Evolutionary conservation across 2,888 invertebrate species (phyloP).

Genomic region (Trichopoda pennipes): DNA sequence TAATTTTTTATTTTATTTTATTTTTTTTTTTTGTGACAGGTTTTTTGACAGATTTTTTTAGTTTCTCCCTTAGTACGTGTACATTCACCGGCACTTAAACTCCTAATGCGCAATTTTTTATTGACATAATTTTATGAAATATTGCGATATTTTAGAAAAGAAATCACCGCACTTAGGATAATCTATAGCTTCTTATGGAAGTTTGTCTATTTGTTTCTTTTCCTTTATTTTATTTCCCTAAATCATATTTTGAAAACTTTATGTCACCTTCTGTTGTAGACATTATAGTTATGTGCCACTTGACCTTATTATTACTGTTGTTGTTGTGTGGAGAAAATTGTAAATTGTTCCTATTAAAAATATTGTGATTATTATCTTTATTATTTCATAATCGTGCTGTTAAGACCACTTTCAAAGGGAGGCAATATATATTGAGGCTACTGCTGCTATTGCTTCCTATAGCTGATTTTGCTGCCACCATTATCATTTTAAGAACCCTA

Average conservation of each 20-base stretch:
- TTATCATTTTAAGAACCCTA: conserved; percentile 56
- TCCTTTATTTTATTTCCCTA: not conserved
- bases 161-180: conserved; percentile 12
- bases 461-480: conserved; percentile 16
- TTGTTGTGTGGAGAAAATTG: conserved; percentile 43
- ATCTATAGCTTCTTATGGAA: not conserved
- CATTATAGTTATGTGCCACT: conserved; percentile 28
- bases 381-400: conserved; percentile 49
- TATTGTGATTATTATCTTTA: conserved; percentile 57
- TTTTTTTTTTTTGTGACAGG: no score
- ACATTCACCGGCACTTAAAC: not conserved
- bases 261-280: not conserved
- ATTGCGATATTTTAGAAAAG: conserved; percentile 20
- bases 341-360: conserved; percentile 54
- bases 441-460: not conserved
- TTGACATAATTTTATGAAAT: conserved; percentile 35
- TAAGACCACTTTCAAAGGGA: conserved; percentile 48
- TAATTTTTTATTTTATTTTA: no score
- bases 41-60: no score
- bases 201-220: not conserved
- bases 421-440: not conserved
- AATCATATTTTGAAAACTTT: conserved; percentile 9
- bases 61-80: no score
- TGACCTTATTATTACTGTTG: conserved; percentile 48
- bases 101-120: no score